Evolutionary conservation across 35 echinoderm and acorn worm genomes (phyloP).

Genomic region (Anneissia japonica): DNA sequence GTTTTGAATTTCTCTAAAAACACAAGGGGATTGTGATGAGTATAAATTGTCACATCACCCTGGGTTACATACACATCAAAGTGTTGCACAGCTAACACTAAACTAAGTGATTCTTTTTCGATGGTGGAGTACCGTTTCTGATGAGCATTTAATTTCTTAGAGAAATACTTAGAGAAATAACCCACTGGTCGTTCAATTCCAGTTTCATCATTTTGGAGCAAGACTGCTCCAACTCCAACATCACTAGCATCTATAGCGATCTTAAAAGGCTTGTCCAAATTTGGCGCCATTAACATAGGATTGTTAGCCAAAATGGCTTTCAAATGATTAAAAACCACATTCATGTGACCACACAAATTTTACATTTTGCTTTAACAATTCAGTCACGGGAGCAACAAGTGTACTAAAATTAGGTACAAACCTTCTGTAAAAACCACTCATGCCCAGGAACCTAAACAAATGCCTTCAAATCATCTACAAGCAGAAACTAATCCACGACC

Average conservation of each 20-base stretch:
- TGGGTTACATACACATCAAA: constrained; percentile 44
- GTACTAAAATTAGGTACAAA: too few relatives aligned
- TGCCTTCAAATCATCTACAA: too few relatives aligned
- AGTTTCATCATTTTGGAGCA: constrained; percentile 17
- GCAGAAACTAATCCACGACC: too few relatives aligned
- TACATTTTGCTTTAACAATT: constrained; percentile 16
- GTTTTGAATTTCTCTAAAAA: constrained; percentile 45
- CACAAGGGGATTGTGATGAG: constrained; percentile 31
- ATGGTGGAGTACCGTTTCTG: constrained; percentile 28
- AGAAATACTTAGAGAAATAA: too few relatives aligned
- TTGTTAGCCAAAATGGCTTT: constrained; percentile 6
- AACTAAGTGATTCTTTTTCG: constrained; percentile 33
- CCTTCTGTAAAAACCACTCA: background rate
- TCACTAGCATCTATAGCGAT: constrained; percentile 34
- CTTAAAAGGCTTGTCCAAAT: constrained; percentile 39
- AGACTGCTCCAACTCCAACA: constrained; percentile 17
- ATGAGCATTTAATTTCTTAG: constrained; percentile 24
- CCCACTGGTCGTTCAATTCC: constrained; percentile 20
- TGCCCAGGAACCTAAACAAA: background rate
- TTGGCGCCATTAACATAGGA: constrained; percentile 2
- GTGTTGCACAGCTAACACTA: constrained; percentile 26
- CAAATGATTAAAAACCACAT: constrained; percentile 15
- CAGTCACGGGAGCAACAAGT: constrained; percentile 9
- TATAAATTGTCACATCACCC: background rate
- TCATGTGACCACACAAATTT: constrained; percentile 16